These are phyloP conservation scores for Drosophila santomea DNA, from an alignment of 1,140 invertebrate genomes.

Conservation along the genomic window DNA sequence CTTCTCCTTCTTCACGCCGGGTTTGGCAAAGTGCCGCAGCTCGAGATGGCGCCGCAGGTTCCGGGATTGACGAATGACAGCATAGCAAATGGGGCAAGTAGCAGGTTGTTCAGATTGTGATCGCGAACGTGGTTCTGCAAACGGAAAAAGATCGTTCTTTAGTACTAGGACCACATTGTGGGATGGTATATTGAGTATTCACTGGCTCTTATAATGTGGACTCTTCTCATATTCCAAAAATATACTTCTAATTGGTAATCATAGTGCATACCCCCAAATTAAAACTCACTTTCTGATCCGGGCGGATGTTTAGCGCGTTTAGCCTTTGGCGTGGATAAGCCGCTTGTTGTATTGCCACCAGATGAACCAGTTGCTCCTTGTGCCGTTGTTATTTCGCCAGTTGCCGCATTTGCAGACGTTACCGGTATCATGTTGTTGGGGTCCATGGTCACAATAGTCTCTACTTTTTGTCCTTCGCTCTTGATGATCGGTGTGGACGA, in stretches of 20 bases:
- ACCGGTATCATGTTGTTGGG: slow-evolving; percentile 80
- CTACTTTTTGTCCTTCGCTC: slow-evolving; percentile 78
- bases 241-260: neutral
- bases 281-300: slow-evolving; percentile 70
- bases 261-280: neutral
- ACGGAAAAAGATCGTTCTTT: neutral
- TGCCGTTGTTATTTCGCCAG: slow-evolving; percentile 70
- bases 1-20: slow-evolving; percentile 84
- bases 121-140: slow-evolving; percentile 85
- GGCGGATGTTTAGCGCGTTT: slow-evolving; percentile 77
- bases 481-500: slow-evolving; percentile 77
- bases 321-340: slow-evolving; percentile 58
- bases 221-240: neutral
- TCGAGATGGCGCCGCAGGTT: slow-evolving; percentile 87
- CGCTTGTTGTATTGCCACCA: slow-evolving; percentile 57
- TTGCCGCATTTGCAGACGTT: slow-evolving; percentile 71
- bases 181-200: too few species aligned
- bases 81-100: slow-evolving; percentile 87
- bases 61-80: slow-evolving; percentile 87
- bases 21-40: slow-evolving; percentile 84
- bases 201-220: neutral
- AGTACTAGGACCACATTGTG: neutral
- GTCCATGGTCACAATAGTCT: slow-evolving; percentile 82
- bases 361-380: slow-evolving; percentile 55
- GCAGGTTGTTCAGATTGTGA: slow-evolving; percentile 88